These are phyloP conservation scores for Cryptoblepharus egeriae DNA, from an alignment of 2,797 vertebrate genomes.

Conservation along the genomic window DNA sequence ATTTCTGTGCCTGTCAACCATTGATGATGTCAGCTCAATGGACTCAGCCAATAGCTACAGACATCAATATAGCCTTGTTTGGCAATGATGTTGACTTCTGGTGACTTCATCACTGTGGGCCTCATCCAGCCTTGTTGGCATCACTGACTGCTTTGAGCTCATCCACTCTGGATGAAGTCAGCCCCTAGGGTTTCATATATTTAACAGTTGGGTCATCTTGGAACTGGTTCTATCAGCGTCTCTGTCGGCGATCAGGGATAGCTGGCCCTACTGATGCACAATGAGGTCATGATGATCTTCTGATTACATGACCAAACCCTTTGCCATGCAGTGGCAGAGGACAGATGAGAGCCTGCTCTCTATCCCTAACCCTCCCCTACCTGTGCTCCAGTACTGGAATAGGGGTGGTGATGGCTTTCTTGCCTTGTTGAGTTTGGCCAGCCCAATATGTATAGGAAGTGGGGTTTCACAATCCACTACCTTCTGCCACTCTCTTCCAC, in stretches of 20 bases:
- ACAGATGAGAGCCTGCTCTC: not conserved
- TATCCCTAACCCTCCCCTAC: constrained; percentile 11
- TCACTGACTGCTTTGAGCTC: not conserved
- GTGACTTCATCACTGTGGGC: constrained; percentile 40
- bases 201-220: constrained; percentile 8
- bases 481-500: constrained; percentile 1
- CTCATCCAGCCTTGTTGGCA: not conserved
- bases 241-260: not conserved
- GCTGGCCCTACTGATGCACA: not conserved
- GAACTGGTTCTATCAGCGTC: constrained; percentile 19
- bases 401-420: not conserved
- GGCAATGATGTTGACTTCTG: constrained; percentile 14
- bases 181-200: constrained; percentile 20
- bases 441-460: not conserved
- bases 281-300: not conserved
- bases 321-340: not conserved
- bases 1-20: constrained; percentile 9
- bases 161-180: constrained; percentile 17
- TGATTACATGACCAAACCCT: not conserved
- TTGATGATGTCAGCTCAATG: constrained; percentile 46
- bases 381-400: not conserved
- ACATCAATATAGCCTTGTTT: constrained; percentile 26
- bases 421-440: constrained; percentile 13
- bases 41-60: constrained; percentile 32
- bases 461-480: not conserved